Evolutionary conservation across 2,797 vertebrate species (phyloP), one percentile per base, ranked within the genome.

Genomic region (Xenopus petersii): DNA sequence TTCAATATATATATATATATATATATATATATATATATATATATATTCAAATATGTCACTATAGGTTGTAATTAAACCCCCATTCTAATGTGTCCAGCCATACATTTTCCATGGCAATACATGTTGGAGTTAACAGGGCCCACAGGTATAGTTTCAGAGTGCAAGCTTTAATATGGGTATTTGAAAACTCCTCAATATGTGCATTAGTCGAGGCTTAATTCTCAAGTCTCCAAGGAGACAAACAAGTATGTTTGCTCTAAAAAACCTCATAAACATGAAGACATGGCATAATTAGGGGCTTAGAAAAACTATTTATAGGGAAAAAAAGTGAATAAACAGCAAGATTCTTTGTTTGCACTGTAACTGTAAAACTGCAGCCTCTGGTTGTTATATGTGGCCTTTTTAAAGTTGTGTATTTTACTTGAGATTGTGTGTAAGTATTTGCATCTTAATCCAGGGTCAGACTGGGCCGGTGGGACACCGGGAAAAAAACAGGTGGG

Each of bases 231-330:
- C 71, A 49, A 70, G 71, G 76, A 61, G 60, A 78, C 70, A 73
- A 69, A 73, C 60, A 78, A 65, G 76, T 64, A 70, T 79, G 71
- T 74, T 79, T 79, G 71, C 76, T 78, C 71, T 66, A 46, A 24
- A 74, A 67, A 74, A 79, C 61, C 76, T 74, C 76, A 60, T 79
- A 79, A 74, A 79, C 76, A 79, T 79, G 64, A 74, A 73, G 54
- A 56, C 54, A 69, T 74, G 67, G 71, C 47, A 74, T 79, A 79
- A 70, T 79, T 79, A 70, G 66, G 71, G 49, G 71, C 62, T 70
- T 60, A 79, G 76, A 49, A 78, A 73, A 74, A 74, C 71, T 42
- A 74, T 79, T 79, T 79, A 73, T 72, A 58, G 58, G 75, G 36
- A 63, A 68, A 66, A 16, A 75, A 72, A 67, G 64, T 73, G 75